A percentile compares a stretch with the other conserved stretches of the same genome.
These are phyloP conservation scores for Petrocephalus zakoni DNA, from an alignment of 2,113 vertebrate species.

Conservation along the genomic window DNA sequence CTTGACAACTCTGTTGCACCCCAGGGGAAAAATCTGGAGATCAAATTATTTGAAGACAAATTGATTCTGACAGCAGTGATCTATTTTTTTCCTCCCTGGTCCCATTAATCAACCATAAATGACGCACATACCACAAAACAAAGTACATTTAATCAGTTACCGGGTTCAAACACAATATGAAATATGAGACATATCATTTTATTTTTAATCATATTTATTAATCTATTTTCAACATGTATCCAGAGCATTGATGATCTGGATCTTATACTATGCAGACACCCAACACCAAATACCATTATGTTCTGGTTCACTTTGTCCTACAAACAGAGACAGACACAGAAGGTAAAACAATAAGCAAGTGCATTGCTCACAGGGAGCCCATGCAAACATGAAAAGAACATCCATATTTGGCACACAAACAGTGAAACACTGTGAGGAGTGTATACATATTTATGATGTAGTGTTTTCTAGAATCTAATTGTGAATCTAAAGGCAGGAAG, in stretches of 20 bases:
- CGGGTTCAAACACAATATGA: constrained; percentile 4
- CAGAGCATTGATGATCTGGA: neutral
- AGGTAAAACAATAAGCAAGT: neutral
- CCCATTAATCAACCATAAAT: constrained; percentile 31
- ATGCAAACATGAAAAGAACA: neutral
- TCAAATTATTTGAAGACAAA: constrained; percentile 34
- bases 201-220: neutral
- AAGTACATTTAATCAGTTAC: constrained; percentile 11
- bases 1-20: constrained; percentile 37
- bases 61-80: constrained; percentile 37
- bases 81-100: constrained; percentile 29
- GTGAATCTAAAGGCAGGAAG: neutral
- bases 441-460: neutral
- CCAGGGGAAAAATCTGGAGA: constrained; percentile 14
- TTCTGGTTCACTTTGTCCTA: neutral
- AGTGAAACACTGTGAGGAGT: neutral
- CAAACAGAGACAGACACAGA: neutral
- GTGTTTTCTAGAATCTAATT: neutral
- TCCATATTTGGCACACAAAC: neutral
- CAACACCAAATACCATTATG: neutral
- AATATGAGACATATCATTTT: neutral
- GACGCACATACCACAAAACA: constrained; percentile 17
- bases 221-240: neutral
- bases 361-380: neutral
- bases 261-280: neutral